Evolutionary conservation across 2,113 vertebrate species (phyloP).

Genomic region (Gobio gobio): DNA sequence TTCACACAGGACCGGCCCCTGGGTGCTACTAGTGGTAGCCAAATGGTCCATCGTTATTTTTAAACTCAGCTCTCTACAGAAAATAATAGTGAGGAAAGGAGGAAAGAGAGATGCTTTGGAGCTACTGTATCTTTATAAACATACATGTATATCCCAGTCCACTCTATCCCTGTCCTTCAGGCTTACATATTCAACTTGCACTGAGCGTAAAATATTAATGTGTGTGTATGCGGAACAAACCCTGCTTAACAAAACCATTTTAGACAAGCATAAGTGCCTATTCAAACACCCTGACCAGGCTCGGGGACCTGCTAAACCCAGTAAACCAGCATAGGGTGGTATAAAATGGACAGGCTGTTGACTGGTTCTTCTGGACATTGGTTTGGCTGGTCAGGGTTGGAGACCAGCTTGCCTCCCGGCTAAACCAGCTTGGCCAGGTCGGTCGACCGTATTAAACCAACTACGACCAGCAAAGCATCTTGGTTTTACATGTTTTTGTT

Average conservation of each 20-base stretch:
- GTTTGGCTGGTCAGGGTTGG: background rate
- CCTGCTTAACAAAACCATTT: too few species aligned
- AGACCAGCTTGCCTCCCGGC: background rate
- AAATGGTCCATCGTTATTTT: slow-evolving; percentile 28
- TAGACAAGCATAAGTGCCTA: too few species aligned
- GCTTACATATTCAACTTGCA: slow-evolving; percentile 26
- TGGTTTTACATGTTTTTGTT: background rate
- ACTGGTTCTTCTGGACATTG: background rate
- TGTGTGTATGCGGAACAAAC: slow-evolving; percentile 78
- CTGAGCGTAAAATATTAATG: slow-evolving; percentile 14
- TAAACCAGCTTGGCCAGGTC: background rate
- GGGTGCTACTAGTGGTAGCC: slow-evolving; percentile 22
- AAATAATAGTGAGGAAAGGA: background rate
- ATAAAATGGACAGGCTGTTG: background rate
- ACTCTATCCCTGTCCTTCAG: background rate
- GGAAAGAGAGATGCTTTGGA: background rate
- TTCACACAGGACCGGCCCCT: slow-evolving; percentile 16
- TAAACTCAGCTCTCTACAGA: background rate
- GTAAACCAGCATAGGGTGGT: background rate
- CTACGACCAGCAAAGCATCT: background rate
- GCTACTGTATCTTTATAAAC: too few species aligned
- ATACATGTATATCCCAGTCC: background rate
- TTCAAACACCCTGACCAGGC: too few species aligned
- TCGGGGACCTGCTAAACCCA: too few species aligned
- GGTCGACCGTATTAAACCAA: background rate